Percentiles rank a stretch among this genome's conserved stretches.
Conservation (phyloP, 2,113 vertebrate genomes). For the Dicerorhinus sumatrensis region DNA sequence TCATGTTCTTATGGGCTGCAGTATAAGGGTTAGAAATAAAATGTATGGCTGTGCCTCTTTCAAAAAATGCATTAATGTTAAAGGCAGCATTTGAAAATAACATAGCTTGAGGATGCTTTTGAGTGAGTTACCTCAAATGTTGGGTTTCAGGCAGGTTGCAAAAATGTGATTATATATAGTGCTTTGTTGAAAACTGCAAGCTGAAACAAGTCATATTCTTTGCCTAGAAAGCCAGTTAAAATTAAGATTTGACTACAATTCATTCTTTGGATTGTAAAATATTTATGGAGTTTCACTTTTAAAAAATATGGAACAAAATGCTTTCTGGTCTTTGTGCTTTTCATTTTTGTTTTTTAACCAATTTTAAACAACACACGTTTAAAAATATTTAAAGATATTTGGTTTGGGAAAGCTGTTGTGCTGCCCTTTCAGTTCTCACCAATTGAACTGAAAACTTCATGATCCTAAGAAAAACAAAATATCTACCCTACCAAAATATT, state of each 20-base stretch:
- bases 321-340: not conserved
- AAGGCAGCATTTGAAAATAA: constrained; percentile 23
- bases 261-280: constrained; percentile 19
- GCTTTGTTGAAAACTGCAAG: not conserved
- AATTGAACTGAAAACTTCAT: not conserved
- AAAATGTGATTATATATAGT: not conserved
- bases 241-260: constrained; percentile 17
- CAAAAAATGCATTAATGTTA: not conserved
- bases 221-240: constrained; percentile 33
- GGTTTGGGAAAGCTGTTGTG: not conserved
- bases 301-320: not conserved
- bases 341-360: not conserved
- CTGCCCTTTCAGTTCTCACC: not conserved
- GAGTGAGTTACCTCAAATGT: constrained; percentile 47
- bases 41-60: constrained; percentile 10
- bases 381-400: not conserved
- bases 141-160: constrained; percentile 43
- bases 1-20: constrained; percentile 34
- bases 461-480: not conserved
- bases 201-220: constrained; percentile 6
- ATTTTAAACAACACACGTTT: not conserved
- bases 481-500: not conserved
- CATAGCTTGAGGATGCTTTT: not conserved
- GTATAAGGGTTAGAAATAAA: not conserved
- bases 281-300: not conserved